phyloP scores from a whole-genome alignment of 2,888 invertebrate genomes.

The Argyresthia goedartella region DNA sequence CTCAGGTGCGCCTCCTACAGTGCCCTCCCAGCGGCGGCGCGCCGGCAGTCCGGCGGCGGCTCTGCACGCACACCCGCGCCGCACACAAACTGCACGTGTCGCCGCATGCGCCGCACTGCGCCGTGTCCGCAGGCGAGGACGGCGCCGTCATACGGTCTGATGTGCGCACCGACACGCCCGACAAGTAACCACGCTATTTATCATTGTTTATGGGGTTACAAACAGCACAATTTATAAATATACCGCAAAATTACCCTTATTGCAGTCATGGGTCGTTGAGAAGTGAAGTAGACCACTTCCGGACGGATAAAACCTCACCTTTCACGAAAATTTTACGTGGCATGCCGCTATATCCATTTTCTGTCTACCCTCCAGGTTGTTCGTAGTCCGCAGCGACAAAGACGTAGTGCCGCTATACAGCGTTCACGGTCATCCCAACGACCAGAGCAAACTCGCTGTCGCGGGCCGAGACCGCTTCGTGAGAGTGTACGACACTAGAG shows the following conservation, averaged over 20 bases:
- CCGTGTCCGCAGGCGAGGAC: slow-evolving; percentile 92
- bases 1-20: slow-evolving; percentile 71
- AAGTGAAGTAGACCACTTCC: too few species aligned
- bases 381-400: too few species aligned
- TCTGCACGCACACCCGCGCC: slow-evolving; percentile 76
- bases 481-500: slow-evolving; percentile 81
- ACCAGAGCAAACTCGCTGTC: slow-evolving; percentile 78
- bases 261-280: too few species aligned
- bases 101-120: slow-evolving; percentile 79
- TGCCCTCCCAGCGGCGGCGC: slow-evolving; percentile 67
- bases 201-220: too few species aligned
- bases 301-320: rapidly evolving
- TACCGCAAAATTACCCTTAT: too few species aligned
- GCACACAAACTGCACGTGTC: slow-evolving; percentile 89
- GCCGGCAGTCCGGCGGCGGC: slow-evolving; percentile 77
- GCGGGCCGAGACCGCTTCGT: slow-evolving; percentile 5
- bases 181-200: too few species aligned
- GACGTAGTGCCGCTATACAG: slow-evolving; percentile 92
- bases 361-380: too few species aligned
- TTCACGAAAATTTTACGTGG: too few species aligned
- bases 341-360: too few species aligned
- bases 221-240: too few species aligned
- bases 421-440: slow-evolving; percentile 86
- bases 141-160: slow-evolving; percentile 85
- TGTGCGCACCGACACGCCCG: slow-evolving; percentile 74